These are phyloP conservation scores for Sminthurides aquaticus DNA, from an alignment of 2,888 invertebrate species.

Conservation along the genomic window DNA sequence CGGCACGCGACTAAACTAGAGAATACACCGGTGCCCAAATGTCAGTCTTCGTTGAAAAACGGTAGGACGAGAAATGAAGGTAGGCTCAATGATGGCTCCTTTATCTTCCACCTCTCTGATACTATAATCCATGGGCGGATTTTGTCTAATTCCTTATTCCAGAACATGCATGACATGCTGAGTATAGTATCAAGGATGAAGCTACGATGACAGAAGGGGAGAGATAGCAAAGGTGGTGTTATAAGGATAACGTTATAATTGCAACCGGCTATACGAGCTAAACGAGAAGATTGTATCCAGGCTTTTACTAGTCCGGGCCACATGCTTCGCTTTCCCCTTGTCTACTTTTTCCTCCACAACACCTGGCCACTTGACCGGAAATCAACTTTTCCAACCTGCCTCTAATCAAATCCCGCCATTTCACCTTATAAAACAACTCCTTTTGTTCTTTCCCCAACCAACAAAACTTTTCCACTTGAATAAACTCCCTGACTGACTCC, in stretches of 20 bases:
- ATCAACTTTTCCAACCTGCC: constrained; percentile 22
- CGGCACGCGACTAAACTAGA: no score
- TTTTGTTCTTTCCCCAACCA: background rate
- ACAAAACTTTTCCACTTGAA: background rate
- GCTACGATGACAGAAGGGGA: background rate
- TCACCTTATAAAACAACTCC: no score
- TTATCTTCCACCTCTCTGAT: no score
- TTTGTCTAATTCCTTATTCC: background rate
- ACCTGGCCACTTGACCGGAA: constrained; percentile 29
- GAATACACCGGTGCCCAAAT: no score
- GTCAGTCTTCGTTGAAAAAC: no score
- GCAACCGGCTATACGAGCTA: background rate
- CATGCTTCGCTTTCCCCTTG: background rate
- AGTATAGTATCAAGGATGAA: background rate
- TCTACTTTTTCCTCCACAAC: background rate
- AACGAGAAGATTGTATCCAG: background rate
- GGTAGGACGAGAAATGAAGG: no score
- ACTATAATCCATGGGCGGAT: no score
- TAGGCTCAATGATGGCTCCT: no score
- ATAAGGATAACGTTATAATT: background rate
- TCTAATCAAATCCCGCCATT: constrained; percentile 6
- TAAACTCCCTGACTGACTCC: background rate
- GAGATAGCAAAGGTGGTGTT: background rate
- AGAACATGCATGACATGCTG: background rate
- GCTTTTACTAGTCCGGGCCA: background rate